A percentile compares a stretch with the other conserved stretches of the same genome.
Conservation (phyloP, 2,888 invertebrate species). For the Xestia rhomboidea region DNA sequence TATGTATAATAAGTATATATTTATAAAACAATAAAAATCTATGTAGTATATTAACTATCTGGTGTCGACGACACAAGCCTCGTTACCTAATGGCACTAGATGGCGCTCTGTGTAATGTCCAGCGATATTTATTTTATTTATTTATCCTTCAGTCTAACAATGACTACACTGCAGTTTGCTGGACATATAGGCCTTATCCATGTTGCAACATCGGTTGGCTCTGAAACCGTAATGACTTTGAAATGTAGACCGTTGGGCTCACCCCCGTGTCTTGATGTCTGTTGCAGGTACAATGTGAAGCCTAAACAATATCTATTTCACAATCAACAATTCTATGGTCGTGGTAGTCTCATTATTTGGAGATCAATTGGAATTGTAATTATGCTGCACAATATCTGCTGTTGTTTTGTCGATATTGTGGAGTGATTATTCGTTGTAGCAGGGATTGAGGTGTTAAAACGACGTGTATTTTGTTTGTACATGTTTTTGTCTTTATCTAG, state of each 20-base stretch:
- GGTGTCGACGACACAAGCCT: no score
- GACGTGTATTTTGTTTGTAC: background rate
- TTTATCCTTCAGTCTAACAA: background rate
- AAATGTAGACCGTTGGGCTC: slow-evolving; percentile 17
- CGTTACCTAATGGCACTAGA: no score
- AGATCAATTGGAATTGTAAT: slow-evolving; percentile 27
- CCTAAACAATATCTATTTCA: slow-evolving; percentile 43
- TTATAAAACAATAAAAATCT: no score
- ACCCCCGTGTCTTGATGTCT: slow-evolving; percentile 15
- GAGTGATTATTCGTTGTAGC: background rate
- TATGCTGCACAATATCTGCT: background rate
- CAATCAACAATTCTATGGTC: slow-evolving; percentile 19
- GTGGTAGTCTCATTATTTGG: slow-evolving; percentile 21
- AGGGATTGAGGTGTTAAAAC: background rate
- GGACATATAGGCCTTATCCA: background rate
- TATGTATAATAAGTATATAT: no score
- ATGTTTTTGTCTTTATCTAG: background rate
- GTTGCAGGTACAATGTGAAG: background rate
- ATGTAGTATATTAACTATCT: no score
- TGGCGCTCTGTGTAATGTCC: no score
- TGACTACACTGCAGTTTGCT: no score
- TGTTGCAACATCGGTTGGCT: background rate
- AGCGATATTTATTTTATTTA: no score
- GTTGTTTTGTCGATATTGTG: background rate
- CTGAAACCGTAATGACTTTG: slow-evolving; percentile 24